A percentile compares a stretch with the other conserved stretches of the same genome.
Evolutionary conservation across 2,113 vertebrate genomes (phyloP).

Genomic region (Entomyzon cyanotis): DNA sequence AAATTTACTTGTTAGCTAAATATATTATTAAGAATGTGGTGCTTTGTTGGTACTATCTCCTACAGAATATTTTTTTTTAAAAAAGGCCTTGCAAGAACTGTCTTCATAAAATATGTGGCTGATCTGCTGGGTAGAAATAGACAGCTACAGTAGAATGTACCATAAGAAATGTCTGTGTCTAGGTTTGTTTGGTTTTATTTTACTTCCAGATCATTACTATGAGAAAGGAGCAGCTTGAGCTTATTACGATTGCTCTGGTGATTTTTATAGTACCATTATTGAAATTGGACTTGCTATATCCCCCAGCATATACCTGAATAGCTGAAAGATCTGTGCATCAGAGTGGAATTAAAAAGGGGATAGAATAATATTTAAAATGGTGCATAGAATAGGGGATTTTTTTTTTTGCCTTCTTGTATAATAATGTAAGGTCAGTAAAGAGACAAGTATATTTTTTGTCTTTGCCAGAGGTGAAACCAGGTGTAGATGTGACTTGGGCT

Average conservation of each 20-base stretch:
- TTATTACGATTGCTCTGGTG: not conserved
- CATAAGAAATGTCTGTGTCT: not conserved
- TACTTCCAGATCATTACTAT: conserved; percentile 35
- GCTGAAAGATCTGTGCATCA: not conserved
- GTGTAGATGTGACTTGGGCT: not conserved
- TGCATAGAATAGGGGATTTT: not conserved
- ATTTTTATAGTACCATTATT: conserved; percentile 30
- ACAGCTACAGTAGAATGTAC: not conserved
- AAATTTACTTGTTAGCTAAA: not conserved
- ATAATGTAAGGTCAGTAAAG: not conserved
- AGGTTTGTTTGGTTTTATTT: conserved; percentile 25
- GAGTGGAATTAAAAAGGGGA: not conserved
- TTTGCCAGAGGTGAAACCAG: not conserved
- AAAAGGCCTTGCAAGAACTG: not conserved
- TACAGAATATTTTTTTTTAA: not conserved
- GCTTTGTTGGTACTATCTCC: not conserved
- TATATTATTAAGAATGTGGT: not conserved
- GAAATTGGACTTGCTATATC: not conserved
- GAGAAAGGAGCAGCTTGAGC: conserved; percentile 12
- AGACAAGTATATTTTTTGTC: not conserved
- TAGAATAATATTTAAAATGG: not conserved
- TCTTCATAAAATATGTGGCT: not conserved
- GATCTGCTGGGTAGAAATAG: not conserved
- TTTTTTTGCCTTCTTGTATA: not conserved
- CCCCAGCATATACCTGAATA: not conserved